A percentile compares a stretch with the other conserved stretches of the same genome.
Conservation (phyloP, 2,797 vertebrate genomes). For the Myotis daubentonii region DNA sequence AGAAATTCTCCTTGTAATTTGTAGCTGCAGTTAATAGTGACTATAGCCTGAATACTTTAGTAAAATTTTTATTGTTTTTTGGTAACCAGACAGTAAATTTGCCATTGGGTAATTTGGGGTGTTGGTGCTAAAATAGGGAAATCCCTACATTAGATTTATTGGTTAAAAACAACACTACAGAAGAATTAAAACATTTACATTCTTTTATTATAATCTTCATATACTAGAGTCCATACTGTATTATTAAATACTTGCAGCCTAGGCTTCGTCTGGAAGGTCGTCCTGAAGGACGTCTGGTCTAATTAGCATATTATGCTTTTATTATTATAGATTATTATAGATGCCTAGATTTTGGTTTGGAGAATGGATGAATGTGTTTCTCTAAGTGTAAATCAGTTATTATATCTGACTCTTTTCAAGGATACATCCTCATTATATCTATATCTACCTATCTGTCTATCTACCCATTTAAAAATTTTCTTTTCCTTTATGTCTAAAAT, state of each 20-base stretch:
- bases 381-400: slow-evolving; percentile 26
- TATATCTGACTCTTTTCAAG: not conserved
- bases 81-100: slow-evolving; percentile 36
- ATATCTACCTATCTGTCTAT: not conserved
- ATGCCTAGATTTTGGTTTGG: slow-evolving; percentile 5
- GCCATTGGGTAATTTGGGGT: not conserved
- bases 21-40: slow-evolving; percentile 12
- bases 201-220: slow-evolving; percentile 15
- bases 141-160: not conserved
- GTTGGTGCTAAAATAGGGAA: not conserved
- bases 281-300: too few relatives aligned
- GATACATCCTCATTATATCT: not conserved
- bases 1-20: slow-evolving; percentile 40
- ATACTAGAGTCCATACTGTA: not conserved
- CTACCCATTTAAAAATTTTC: not conserved
- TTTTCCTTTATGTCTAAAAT: too few relatives aligned
- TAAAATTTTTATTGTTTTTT: slow-evolving; percentile 54
- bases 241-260: not conserved
- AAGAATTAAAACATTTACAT: not conserved
- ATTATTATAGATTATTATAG: not conserved
- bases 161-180: not conserved
- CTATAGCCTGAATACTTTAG: slow-evolving; percentile 9
- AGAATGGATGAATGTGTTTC: not conserved
- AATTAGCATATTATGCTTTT: too few relatives aligned
- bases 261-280: too few relatives aligned